phyloP scores from a whole-genome alignment of 2,113 vertebrate genomes.

The Willisornis vidua region DNA sequence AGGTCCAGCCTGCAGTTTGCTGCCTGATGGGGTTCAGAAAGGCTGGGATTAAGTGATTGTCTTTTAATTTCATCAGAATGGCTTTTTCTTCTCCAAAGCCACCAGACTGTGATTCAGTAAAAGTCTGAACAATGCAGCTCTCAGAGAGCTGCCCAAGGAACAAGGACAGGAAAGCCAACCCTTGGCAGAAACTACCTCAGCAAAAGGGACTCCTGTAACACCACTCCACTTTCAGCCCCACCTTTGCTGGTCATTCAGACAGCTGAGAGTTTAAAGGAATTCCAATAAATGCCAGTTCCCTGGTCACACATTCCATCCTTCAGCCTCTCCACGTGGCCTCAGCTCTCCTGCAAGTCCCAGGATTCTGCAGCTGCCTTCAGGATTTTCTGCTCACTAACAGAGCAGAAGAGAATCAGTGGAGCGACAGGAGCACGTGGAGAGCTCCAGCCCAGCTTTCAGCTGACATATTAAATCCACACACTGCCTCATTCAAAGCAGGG shows the following conservation, averaged over 20 bases:
- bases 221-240: neutral
- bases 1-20: neutral
- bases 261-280: neutral
- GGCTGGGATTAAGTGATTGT: constrained; percentile 39
- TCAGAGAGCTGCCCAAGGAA: neutral
- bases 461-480: neutral
- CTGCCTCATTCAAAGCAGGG: neutral
- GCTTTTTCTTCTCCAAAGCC: neutral
- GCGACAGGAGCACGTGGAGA: neutral
- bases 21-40: constrained; percentile 19
- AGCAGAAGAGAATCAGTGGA: neutral
- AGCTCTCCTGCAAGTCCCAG: neutral
- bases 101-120: neutral
- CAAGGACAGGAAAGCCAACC: neutral
- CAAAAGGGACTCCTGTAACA: neutral
- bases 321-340: neutral
- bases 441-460: neutral
- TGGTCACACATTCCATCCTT: neutral
- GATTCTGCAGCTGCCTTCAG: neutral
- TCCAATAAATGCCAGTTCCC: constrained; percentile 22
- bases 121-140: neutral
- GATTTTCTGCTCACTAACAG: neutral
- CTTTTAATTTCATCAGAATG: constrained; percentile 34
- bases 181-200: neutral
- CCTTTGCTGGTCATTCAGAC: neutral